Conservation (phyloP, 2,797 vertebrate genomes). For the Coranthus polyacanthus region DNA sequence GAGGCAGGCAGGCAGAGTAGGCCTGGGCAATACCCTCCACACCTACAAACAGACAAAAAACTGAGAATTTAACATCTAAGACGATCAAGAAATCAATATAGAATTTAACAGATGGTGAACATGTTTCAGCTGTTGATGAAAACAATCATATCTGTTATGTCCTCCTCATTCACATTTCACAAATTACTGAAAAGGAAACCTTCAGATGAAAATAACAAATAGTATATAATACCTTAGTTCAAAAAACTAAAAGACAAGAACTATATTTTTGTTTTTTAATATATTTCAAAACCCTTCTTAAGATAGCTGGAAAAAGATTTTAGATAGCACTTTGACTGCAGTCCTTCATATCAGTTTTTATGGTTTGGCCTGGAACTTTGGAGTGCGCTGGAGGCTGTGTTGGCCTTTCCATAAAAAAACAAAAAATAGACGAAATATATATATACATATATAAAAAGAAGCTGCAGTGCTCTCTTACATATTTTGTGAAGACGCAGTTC, state of each 20-base stretch:
- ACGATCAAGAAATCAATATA: background rate
- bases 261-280: background rate
- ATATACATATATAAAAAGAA: too few relatives aligned
- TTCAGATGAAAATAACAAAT: too few relatives aligned
- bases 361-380: constrained; percentile 12
- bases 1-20: constrained; percentile 94
- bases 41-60: constrained; percentile 78
- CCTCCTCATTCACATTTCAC: too few relatives aligned
- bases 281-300: background rate
- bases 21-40: constrained; percentile 97
- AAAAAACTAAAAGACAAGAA: background rate
- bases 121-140: background rate
- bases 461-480: constrained; percentile 12
- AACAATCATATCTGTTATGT: too few relatives aligned
- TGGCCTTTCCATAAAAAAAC: constrained; percentile 30
- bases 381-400: constrained; percentile 28
- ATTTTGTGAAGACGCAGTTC: constrained; percentile 21
- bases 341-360: constrained; percentile 26
- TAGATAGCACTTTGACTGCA: background rate
- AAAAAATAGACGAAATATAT: too few relatives aligned
- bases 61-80: background rate
- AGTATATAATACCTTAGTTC: too few relatives aligned
- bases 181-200: too few relatives aligned
- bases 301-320: background rate
- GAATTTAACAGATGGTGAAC: background rate